A percentile compares a stretch with the other conserved stretches of the same genome.
Evolutionary conservation across 2,888 invertebrate species (phyloP).

Genomic region (Hypsopygia costalis): DNA sequence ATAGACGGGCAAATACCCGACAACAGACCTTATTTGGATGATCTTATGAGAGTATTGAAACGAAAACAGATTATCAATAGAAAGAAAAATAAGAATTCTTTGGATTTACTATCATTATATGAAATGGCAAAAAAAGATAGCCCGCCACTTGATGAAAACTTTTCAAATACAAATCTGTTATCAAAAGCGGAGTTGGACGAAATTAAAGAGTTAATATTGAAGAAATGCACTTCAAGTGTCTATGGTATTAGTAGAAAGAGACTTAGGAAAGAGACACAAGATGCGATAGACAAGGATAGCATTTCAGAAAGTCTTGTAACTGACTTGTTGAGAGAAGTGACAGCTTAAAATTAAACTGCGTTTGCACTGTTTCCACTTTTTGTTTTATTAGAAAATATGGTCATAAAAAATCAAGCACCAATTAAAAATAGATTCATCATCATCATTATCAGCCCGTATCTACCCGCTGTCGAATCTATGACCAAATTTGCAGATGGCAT

Average conservation of each 20-base stretch:
- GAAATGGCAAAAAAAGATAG: slow-evolving; percentile 49
- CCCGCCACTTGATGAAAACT: slow-evolving; percentile 30
- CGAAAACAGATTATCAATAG: slow-evolving; percentile 31
- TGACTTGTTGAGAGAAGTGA: slow-evolving; percentile 34
- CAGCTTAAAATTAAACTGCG: slow-evolving; percentile 20
- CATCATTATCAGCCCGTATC: too few relatives aligned
- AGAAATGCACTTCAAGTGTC: slow-evolving; percentile 45
- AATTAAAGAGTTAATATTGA: slow-evolving; percentile 52
- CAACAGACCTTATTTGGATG: slow-evolving; percentile 59
- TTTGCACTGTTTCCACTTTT: slow-evolving; percentile 21
- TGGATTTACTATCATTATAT: slow-evolving; percentile 54
- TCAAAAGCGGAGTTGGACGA: slow-evolving; percentile 52
- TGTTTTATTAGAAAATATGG: slow-evolving; percentile 15
- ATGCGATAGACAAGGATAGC: slow-evolving; percentile 2
- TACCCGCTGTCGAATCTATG: too few relatives aligned
- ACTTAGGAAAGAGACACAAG: slow-evolving; percentile 30
- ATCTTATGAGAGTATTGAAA: slow-evolving; percentile 48
- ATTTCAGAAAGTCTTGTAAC: slow-evolving; percentile 46
- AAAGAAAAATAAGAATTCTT: slow-evolving; percentile 35
- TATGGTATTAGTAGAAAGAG: slow-evolving; percentile 48
- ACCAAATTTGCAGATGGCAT: too few relatives aligned
- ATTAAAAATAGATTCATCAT: too few relatives aligned
- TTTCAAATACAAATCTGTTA: slow-evolving; percentile 39
- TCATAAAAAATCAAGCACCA: background rate
- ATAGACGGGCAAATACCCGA: slow-evolving; percentile 55